A percentile compares a stretch with the other conserved stretches of the same genome.
phyloP scores from a whole-genome alignment of 2,113 vertebrate genomes.

The Pelodiscus sinensis region DNA sequence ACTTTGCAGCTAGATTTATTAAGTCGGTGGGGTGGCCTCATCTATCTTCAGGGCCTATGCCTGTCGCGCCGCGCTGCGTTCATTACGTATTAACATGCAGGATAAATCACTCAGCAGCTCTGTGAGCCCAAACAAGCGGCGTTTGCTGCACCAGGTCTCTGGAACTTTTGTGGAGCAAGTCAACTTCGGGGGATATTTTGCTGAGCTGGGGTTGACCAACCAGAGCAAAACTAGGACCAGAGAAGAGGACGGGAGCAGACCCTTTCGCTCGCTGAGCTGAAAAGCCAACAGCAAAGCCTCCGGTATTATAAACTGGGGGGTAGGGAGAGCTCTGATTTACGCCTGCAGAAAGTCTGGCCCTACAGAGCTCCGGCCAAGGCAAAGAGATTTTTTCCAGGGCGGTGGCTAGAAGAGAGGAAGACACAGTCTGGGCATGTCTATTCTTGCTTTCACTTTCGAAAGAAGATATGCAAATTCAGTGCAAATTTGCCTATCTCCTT shows the following conservation, averaged over 20 bases:
- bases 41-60: constrained; percentile 19
- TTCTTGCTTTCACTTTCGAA: no score
- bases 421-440: not conserved
- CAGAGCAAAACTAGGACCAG: not conserved
- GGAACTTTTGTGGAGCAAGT: not conserved
- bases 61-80: not conserved
- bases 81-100: not conserved
- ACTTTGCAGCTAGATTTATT: constrained; percentile 33
- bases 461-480: no score
- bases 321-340: not conserved
- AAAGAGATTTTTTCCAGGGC: not conserved
- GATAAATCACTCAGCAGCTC: not conserved
- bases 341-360: not conserved
- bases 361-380: not conserved
- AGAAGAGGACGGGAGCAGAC: not conserved
- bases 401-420: not conserved
- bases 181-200: not conserved
- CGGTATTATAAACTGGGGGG: not conserved
- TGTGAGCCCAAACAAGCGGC: not conserved
- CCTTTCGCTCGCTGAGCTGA: not conserved
- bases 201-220: not conserved
- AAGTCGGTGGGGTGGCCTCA: constrained; percentile 27
- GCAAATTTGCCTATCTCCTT: no score
- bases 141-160: not conserved
- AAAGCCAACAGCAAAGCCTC: not conserved